Base-by-base conservation (phyloP, 2,888 invertebrate genomes). In the Phalera bucephala region DNA sequence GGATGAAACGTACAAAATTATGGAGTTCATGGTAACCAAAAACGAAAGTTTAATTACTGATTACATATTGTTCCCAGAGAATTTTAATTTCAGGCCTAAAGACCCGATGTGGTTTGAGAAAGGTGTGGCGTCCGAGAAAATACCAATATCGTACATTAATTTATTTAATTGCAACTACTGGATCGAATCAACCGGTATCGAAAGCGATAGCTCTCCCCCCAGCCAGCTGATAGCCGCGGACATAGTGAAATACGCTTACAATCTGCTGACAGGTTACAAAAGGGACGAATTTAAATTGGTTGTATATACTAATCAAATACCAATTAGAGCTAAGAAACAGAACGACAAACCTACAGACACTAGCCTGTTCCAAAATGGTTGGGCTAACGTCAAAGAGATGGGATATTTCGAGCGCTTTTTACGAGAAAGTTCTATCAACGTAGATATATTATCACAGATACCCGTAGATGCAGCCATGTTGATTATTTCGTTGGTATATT, bases 321-420 rank as follows among this genome's bases (percentile, higher is more conserved):
- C 5, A 2, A 11, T 29, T 1, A 0, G 8, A 1, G 17, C 19
- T 3, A 10, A 19, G 4, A 6, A 8, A 1, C 3, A n/a, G 1
- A 9, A 4, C 1, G n/a, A 8, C 2, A 6, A 3, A 1, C 1
- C 15, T 6, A 19, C 3, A 1, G 7, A 17, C 5, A 33, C 4
- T 15, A 61, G 32, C 28, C 61, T 67, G 2, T 76, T 76, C 32
- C 66, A 68, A 51, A 70, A 70, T 26, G 77, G 74, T 1, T 75
- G 75, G 75, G 38, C 38, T 2, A 1, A 40, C 4, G 12, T 53
- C 14, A 37, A 40, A 10, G 2, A n/a, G 10, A 34, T 39, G 20
- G 32, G 31, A 10, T 30, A 58, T 3, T 56, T 58, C 2, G 43
- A 56, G 7, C 30, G 47, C 22, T 56, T 56, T 23, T 19, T 56